Base-by-base conservation (phyloP, 1,140 invertebrate genomes). In the Triops longicaudatus region DNA sequence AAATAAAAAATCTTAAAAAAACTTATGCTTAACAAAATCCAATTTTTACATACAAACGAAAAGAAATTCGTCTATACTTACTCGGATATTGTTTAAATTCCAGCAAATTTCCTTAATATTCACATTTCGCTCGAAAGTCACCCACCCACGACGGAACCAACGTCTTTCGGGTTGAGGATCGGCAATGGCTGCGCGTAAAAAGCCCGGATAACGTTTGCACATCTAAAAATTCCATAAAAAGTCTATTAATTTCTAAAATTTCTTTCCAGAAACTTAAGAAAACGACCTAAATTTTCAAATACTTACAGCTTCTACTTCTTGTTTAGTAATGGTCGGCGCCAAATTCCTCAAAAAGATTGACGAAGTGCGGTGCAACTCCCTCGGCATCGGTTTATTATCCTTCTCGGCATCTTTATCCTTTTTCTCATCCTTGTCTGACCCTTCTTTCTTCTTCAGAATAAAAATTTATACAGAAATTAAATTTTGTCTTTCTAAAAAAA, bases 81-180 rank as follows among this genome's bases (percentile, higher is more conserved):
- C 92, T 81, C 94, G 86, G 78, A 98, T 96, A 81, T 97, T 98
- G 82, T 98, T 99, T 11, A 99, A 87, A 84, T 95, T 97, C 97
- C 97, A 99, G 84, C 98, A 99, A 78, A 99, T 99, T 84, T 99
- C 97, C 84, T 98, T 99, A 78, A 99, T 99, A 83, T 99, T 98
- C 9, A 98, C 97, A 82, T 96, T 91, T 50, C 95, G 86, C 80
- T 96, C 92, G 85, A 98, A 99, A 0, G 98, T 99, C 5, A 98
- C 96, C 98, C 98, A 99, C 71, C 96, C 98, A 73, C 97, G 89
- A 28, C 98, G 89, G 84, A 96, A 93, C 91, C 97, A 99, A 50
- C 95, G 88, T 72, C 96, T 88, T 82, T 99, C 97, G 0, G 95
- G 92, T 81, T 97, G 89, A 1, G 98, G 98, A 86, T 99, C 98